Evolutionary conservation across 2,888 invertebrate species (phyloP), one percentile per base, ranked within the genome.

Genomic region (Bibio marci): DNA sequence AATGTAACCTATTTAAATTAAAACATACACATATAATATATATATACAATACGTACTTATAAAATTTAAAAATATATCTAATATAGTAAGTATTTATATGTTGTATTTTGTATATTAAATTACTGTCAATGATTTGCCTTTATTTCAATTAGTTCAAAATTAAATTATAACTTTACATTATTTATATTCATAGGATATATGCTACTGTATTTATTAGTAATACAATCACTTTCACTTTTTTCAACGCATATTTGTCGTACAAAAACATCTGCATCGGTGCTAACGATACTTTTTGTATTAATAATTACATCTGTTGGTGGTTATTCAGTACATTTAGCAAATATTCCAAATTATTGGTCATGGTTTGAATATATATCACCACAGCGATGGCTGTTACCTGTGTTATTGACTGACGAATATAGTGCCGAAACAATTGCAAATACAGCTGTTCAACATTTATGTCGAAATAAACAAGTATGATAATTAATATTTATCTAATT

Each of bases 291-390:
- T 18, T 53, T 78, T 1, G 61, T 78, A 2, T 62, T 76, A n/a
- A 63, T 69, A 1, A 65, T 76, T 3, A 63, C 69, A 18, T 51
- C 79, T 1, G 71, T 72, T 4, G 72, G 76, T 37, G 85, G 85
- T 1, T 80, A 73, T 49, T 62, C 71, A 44, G 52, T 85, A 25
- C 82, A 83, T 50, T 67, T 71, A 4, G 65, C 66, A 40, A 80
- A 83, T 55, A 49, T 82, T 44, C 72, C 80, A 2, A 53, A 63
- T 15, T 72, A 78, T 52, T 69, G 73, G 42, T 63, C 62, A 39
- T 82, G 80, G 76, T 54, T 80, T 44, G 69, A 73, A 47, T 70
- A 71, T 47, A 65, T 74, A 34, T 80, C 81, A 3, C 85, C 85
- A 1, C 70, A 76, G 1, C 66, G 73, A 41, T 86, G 85, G 82